Conservation (phyloP, 2,797 vertebrate species). For the Coendou prehensilis region DNA sequence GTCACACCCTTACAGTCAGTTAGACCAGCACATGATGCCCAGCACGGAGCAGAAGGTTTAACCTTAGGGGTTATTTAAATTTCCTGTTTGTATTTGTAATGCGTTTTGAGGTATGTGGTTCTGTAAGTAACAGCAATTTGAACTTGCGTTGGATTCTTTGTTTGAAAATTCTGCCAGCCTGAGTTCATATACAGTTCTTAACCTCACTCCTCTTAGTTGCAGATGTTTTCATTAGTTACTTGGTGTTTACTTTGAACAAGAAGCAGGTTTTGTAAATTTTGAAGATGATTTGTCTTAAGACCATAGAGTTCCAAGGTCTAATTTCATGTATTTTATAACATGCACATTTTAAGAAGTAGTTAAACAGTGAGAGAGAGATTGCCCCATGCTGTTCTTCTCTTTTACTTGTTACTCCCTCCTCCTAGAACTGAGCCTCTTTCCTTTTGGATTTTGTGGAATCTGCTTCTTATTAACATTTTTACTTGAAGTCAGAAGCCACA, state of each 20-base stretch:
- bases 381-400: background rate
- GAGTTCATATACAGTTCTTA: background rate
- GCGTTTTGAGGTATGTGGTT: background rate
- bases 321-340: background rate
- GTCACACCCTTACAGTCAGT: too few relatives aligned
- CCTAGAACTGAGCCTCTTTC: background rate
- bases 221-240: background rate
- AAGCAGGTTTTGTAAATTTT: background rate
- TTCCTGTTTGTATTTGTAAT: background rate
- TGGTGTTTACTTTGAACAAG: background rate
- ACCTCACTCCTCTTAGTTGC: background rate
- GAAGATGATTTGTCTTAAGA: background rate
- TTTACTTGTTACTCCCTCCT: background rate
- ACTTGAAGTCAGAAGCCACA: slow-evolving; percentile 44
- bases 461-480: background rate
- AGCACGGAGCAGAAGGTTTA: background rate
- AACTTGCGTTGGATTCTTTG: background rate
- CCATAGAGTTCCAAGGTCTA: too few relatives aligned
- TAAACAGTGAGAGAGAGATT: background rate
- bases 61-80: background rate
- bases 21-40: rapidly evolving
- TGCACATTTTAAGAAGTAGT: background rate
- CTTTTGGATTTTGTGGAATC: slow-evolving; percentile 35
- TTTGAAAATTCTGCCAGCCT: background rate
- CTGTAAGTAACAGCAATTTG: background rate